Percentiles rank a stretch among this genome's conserved stretches.
phyloP scores from a whole-genome alignment of 2,797 vertebrate genomes.

The Phalloptychus januarius region DNA sequence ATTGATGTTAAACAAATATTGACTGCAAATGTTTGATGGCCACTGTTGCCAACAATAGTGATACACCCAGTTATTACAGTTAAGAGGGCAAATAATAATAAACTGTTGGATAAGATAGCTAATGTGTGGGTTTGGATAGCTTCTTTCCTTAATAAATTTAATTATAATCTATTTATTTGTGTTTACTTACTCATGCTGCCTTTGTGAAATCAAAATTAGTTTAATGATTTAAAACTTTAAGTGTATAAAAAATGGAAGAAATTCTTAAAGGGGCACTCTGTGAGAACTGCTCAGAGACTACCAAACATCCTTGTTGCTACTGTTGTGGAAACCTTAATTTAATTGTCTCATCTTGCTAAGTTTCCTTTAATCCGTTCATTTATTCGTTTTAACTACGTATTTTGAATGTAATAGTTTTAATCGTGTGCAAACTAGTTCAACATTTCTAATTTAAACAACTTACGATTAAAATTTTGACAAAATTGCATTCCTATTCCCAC shows the following conservation, averaged over 20 bases:
- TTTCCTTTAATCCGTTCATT: neutral
- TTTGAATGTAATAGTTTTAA: neutral
- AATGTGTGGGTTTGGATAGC: neutral
- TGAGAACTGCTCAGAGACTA: neutral
- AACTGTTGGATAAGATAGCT: neutral
- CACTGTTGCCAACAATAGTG: neutral
- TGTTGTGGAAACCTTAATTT: neutral
- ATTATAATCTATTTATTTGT: neutral
- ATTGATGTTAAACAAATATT: neutral
- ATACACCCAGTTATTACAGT: neutral
- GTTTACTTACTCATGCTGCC: neutral
- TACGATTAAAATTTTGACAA: too few species aligned
- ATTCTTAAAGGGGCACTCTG: neutral
- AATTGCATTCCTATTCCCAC: slow-evolving; percentile 35
- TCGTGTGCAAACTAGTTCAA: neutral
- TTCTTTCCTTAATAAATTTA: neutral
- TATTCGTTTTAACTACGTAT: neutral
- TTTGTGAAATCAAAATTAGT: neutral
- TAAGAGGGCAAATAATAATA: neutral
- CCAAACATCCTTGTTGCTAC: neutral
- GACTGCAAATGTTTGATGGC: neutral
- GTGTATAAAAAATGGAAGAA: neutral
- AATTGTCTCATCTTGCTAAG: neutral
- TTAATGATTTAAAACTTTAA: neutral
- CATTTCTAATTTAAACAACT: neutral